phyloP scores from a whole-genome alignment of 2,888 invertebrate genomes.

The Ornithoptera priamus region DNA sequence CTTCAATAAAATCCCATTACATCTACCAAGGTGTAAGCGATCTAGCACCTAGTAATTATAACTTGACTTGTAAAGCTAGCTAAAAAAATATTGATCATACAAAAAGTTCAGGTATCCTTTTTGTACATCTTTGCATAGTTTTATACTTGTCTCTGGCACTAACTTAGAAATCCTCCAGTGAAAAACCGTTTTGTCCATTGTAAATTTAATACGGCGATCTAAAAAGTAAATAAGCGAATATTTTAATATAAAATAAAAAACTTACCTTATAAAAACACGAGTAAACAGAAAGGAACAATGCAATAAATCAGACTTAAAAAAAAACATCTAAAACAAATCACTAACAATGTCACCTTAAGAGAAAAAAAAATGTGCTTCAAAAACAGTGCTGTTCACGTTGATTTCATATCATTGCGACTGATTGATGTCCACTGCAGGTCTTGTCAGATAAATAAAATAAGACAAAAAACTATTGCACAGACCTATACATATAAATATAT shows the following conservation, averaged over 20 bases:
- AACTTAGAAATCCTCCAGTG: slow-evolving; percentile 26
- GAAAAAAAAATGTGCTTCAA: slow-evolving; percentile 59
- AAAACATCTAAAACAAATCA: slow-evolving; percentile 48
- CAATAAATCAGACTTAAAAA: slow-evolving; percentile 64
- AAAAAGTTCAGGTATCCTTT: slow-evolving; percentile 71
- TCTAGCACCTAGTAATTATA: slow-evolving; percentile 53
- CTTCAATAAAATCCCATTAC: slow-evolving; percentile 6
- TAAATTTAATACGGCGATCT: background rate
- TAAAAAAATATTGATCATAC: slow-evolving; percentile 49
- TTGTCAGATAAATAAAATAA: too few relatives aligned
- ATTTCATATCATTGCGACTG: slow-evolving; percentile 22
- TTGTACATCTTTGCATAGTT: slow-evolving; percentile 55
- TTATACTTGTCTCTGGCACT: slow-evolving; percentile 15
- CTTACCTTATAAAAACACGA: slow-evolving; percentile 11
- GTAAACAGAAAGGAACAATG: slow-evolving; percentile 51
- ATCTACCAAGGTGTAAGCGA: slow-evolving; percentile 32
- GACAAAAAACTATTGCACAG: too few relatives aligned
- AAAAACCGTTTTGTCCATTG: too few relatives aligned
- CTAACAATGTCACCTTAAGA: slow-evolving; percentile 64
- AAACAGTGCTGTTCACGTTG: slow-evolving; percentile 54
- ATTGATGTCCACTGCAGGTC: too few relatives aligned
- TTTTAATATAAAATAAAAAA: slow-evolving; percentile 5
- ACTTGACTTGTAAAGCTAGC: slow-evolving; percentile 23
- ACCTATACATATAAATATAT: too few relatives aligned
- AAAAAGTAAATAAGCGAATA: background rate